These are phyloP conservation scores for Paedocypris sp. DNA, from an alignment of 2,113 vertebrate species.

Conservation along the genomic window DNA sequence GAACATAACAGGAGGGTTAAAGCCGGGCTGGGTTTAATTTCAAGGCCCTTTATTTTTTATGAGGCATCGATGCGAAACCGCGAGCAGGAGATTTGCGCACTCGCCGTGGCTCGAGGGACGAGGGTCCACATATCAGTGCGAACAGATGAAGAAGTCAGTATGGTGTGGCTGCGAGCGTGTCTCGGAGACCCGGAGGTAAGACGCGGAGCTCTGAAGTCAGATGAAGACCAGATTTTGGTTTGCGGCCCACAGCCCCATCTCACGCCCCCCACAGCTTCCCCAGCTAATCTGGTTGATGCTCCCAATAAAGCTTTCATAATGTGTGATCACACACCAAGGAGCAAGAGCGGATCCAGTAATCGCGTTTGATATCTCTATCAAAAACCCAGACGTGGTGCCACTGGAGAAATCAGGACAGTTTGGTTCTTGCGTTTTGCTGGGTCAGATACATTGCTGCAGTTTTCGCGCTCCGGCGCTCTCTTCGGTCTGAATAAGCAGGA, in stretches of 20 bases:
- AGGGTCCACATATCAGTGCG: conserved; percentile 16
- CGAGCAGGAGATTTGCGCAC: conserved; percentile 7
- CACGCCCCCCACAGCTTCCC: conserved; percentile 17
- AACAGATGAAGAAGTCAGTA: conserved; percentile 15
- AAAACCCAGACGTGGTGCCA: background rate
- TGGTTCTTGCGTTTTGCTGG: conserved; percentile 2
- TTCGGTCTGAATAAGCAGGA: background rate
- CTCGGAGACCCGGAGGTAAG: conserved; percentile 25
- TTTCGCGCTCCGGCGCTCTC: background rate
- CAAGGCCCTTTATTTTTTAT: conserved; percentile 18
- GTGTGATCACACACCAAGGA: conserved; percentile 24
- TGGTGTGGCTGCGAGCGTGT: conserved; percentile 15
- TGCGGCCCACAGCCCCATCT: conserved; percentile 3
- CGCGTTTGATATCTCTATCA: conserved; percentile 24
- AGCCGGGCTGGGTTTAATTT: conserved; percentile 23
- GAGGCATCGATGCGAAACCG: conserved; percentile 7
- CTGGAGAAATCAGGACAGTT: background rate
- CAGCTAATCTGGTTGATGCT: conserved; percentile 32
- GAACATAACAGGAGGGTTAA: too few relatives aligned
- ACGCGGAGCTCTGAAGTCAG: conserved; percentile 25
- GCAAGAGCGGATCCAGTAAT: conserved; percentile 12
- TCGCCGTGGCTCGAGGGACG: background rate
- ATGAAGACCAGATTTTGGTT: conserved; percentile 28
- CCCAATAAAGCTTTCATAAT: conserved; percentile 23
- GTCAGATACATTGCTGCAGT: background rate